Percentiles rank a stretch among this genome's conserved stretches.
These are phyloP conservation scores for Todiramphus chloris DNA, from an alignment of 2,113 vertebrate species.

Conservation along the genomic window DNA sequence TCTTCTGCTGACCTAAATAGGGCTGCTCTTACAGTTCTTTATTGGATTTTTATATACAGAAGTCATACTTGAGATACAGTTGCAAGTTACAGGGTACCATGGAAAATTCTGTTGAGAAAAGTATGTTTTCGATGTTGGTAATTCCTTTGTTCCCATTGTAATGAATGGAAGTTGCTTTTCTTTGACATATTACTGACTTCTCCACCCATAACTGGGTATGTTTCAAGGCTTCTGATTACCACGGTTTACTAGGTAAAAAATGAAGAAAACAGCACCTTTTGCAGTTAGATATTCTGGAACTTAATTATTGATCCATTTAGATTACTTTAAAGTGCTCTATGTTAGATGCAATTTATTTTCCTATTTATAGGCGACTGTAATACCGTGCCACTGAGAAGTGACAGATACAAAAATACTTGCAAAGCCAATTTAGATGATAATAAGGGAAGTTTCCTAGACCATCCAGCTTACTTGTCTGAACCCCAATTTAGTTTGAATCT, in stretches of 20 bases:
- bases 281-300: neutral
- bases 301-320: neutral
- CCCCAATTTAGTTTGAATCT: neutral
- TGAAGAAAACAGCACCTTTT: neutral
- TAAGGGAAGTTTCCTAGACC: neutral
- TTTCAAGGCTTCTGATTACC: neutral
- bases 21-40: neutral
- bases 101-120: neutral
- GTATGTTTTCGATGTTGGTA: neutral
- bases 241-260: neutral
- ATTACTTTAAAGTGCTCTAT: neutral
- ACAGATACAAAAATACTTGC: neutral
- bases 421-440: neutral
- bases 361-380: neutral
- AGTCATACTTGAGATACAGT: neutral
- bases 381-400: neutral
- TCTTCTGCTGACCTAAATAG: slow-evolving; percentile 10
- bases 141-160: neutral
- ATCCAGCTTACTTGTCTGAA: neutral
- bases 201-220: neutral
- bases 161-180: neutral
- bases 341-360: neutral
- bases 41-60: neutral
- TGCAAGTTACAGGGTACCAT: neutral
- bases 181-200: neutral